Percentiles rank a stretch among this genome's conserved stretches.
Conservation (phyloP, 2,888 invertebrate species). For the Pherbina coryleti region DNA sequence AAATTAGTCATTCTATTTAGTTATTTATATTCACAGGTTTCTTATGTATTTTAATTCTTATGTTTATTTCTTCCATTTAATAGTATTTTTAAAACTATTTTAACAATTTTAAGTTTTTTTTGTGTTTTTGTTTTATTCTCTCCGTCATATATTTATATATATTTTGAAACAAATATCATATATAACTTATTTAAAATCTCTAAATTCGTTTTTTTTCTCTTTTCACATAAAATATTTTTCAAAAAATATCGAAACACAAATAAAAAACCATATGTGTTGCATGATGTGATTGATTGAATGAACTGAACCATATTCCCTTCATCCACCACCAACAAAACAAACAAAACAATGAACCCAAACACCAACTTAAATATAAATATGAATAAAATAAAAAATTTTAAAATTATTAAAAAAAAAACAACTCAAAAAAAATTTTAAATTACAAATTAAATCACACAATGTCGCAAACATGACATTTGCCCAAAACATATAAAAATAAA, state of each 20-base stretch:
- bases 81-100: too few relatives aligned
- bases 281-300: slow-evolving; percentile 64
- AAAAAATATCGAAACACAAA: slow-evolving; percentile 25
- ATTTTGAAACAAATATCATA: slow-evolving; percentile 1
- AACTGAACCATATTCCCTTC: slow-evolving; percentile 41
- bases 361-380: slow-evolving; percentile 44
- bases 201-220: slow-evolving; percentile 52
- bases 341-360: slow-evolving; percentile 42
- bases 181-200: slow-evolving; percentile 44
- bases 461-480: slow-evolving; percentile 30
- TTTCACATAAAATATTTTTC: slow-evolving; percentile 55
- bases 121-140: too few relatives aligned
- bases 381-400: slow-evolving; percentile 30
- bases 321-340: slow-evolving; percentile 33
- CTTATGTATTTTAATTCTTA: too few relatives aligned
- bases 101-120: too few relatives aligned
- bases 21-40: too few relatives aligned
- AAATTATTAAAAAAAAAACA: slow-evolving; percentile 16
- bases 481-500: slow-evolving; percentile 41
- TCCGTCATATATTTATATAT: too few relatives aligned
- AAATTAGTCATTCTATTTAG: too few relatives aligned
- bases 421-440: neutral
- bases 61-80: too few relatives aligned
- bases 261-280: slow-evolving; percentile 57
- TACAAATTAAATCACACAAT: neutral